Evolutionary conservation across 1,140 invertebrate genomes (phyloP).

Genomic region (Eulimnadia texana): DNA sequence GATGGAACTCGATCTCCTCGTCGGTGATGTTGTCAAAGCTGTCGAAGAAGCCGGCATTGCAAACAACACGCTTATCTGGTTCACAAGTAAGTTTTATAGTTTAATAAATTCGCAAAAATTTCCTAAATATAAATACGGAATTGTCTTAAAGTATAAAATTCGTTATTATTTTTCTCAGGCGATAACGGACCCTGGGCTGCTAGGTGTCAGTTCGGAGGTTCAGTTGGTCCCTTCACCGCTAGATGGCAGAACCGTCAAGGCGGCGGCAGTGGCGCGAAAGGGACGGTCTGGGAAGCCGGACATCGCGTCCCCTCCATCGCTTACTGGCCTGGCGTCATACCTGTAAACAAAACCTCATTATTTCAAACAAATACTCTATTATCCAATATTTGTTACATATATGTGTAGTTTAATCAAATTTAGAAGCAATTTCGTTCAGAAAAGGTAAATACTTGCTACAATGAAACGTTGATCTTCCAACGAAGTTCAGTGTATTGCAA

Average conservation of each 20-base stretch:
- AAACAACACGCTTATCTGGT: constrained; percentile 19
- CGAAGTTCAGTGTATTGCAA: too few species aligned
- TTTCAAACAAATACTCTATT: too few species aligned
- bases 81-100: constrained; percentile 19
- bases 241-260: constrained; percentile 15
- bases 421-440: too few species aligned
- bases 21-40: constrained; percentile 13
- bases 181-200: constrained; percentile 22
- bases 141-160: too few species aligned
- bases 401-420: too few species aligned
- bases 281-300: constrained; percentile 20
- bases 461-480: too few species aligned
- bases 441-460: too few species aligned
- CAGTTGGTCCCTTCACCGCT: constrained; percentile 18
- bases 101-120: neutral
- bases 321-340: constrained; percentile 17
- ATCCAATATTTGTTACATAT: too few species aligned
- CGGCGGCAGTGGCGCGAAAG: constrained; percentile 18
- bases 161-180: too few species aligned
- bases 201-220: constrained; percentile 19
- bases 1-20: constrained; percentile 18
- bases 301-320: constrained; percentile 21
- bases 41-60: neutral
- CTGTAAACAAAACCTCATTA: neutral
- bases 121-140: too few species aligned